Evolutionary conservation across 2,797 vertebrate genomes (phyloP), one percentile per base, ranked within the genome.

Genomic region (Rhynchotus rufescens): DNA sequence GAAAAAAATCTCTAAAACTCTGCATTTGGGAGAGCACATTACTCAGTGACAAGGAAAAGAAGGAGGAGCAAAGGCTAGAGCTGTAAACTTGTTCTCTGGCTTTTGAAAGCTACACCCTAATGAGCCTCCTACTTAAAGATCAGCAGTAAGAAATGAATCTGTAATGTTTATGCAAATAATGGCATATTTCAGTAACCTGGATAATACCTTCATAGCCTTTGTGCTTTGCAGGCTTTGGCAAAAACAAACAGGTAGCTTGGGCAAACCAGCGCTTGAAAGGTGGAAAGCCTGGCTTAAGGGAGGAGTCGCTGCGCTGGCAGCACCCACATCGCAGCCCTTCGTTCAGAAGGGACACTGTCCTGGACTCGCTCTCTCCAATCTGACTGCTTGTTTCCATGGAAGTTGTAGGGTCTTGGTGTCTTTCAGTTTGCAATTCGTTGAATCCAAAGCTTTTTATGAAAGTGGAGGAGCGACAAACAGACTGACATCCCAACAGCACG

Each of bases 341-440:
- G 0, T n/a, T 23, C 3, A 2, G 17, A 7, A 21, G 9, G 67
- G 14, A 19, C 30, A 23, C 21, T 72, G 2, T 21, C 26, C 1
- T 0, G 12, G 6, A 30, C 11, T 36, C 14, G 21, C 40, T 47
- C 40, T 61, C 16, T 28, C 4, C 9, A 25, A 40, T 5, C 40
- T 21, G 42, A 13, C 44, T 54, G 28, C 20, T 36, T n/a, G 20
- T 59, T 71, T 73, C 16, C 36, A 42, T 26, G 57, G 3, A 52
- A 47, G 15, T 8, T 65, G 10, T 34, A 47, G 19, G 1, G 10
- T 69, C 10, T 44, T 34, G 10, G 3, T 22, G 36, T 52, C 69
- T 72, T 38, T 51, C 44, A 45, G 32, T 68, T 69, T 73, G 4
- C 21, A 65, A 7, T 42, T 36, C 11, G 10, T 7, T 64, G 21